These are phyloP conservation scores for Paramisgurnus dabryanus DNA, from an alignment of 2,113 vertebrate genomes.

Conservation along the genomic window DNA sequence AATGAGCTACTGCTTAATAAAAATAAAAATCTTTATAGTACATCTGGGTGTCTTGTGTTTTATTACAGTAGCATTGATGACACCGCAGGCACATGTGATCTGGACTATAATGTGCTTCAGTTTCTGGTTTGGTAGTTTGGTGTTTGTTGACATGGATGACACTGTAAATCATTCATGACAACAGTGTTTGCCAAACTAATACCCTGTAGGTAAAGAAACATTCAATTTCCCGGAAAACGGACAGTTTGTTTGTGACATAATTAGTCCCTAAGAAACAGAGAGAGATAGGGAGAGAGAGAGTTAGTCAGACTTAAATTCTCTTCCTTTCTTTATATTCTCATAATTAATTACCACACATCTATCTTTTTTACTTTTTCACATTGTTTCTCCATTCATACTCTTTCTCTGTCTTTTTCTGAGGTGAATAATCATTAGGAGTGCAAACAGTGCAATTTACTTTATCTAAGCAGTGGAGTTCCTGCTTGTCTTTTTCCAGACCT, in stretches of 20 bases:
- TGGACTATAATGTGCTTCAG: slow-evolving; percentile 1
- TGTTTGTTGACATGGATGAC: slow-evolving; percentile 16
- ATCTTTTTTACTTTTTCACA: slow-evolving; percentile 30
- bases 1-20: slow-evolving; percentile 12
- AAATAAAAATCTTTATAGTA: slow-evolving; percentile 1
- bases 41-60: slow-evolving; percentile 5
- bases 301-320: neutral
- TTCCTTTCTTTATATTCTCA: slow-evolving; percentile 40
- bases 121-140: neutral
- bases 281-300: neutral
- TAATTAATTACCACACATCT: slow-evolving; percentile 48
- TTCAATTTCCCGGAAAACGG: slow-evolving; percentile 27
- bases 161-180: slow-evolving; percentile 16
- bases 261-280: slow-evolving; percentile 21
- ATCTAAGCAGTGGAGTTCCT: neutral
- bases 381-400: slow-evolving; percentile 45
- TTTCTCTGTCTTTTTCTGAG: slow-evolving; percentile 47
- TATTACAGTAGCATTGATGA: neutral
- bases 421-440: neutral
- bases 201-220: slow-evolving; percentile 9
- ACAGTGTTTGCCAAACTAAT: slow-evolving; percentile 35
- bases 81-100: slow-evolving; percentile 3
- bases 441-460: slow-evolving; percentile 21
- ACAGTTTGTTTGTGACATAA: slow-evolving; percentile 21
- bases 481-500: neutral